Conservation (phyloP, 2,888 invertebrate genomes). For the Flexamia atlantica region DNA sequence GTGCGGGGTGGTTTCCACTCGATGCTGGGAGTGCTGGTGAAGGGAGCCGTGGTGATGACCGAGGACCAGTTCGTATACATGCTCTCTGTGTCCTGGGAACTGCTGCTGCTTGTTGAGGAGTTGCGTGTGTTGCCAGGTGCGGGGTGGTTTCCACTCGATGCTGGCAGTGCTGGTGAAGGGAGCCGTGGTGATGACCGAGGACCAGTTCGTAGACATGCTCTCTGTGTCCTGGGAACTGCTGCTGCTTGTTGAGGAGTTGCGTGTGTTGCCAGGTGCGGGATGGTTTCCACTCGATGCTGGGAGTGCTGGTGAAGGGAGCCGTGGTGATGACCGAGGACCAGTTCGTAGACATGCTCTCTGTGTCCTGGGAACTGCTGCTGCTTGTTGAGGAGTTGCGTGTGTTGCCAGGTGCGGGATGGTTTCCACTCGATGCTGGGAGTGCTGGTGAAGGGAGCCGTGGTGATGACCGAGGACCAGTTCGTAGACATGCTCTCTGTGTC, state of each 20-base stretch:
- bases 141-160: slow-evolving; percentile 94
- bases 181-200: slow-evolving; percentile 92
- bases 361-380: slow-evolving; percentile 96
- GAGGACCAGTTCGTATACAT: slow-evolving; percentile 94
- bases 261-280: slow-evolving; percentile 89
- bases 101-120: slow-evolving; percentile 90
- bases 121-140: slow-evolving; percentile 81
- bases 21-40: slow-evolving; percentile 90
- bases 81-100: slow-evolving; percentile 84
- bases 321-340: slow-evolving; percentile 92
- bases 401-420: slow-evolving; percentile 86
- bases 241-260: slow-evolving; percentile 75
- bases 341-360: slow-evolving; percentile 91
- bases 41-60: slow-evolving; percentile 92
- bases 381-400: too few relatives aligned
- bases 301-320: slow-evolving; percentile 92
- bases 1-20: slow-evolving; percentile 95
- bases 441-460: slow-evolving; percentile 93
- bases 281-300: slow-evolving; percentile 93
- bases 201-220: slow-evolving; percentile 91
- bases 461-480: slow-evolving; percentile 92
- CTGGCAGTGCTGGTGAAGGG: slow-evolving; percentile 93
- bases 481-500: slow-evolving; percentile 86
- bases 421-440: slow-evolving; percentile 94
- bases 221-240: slow-evolving; percentile 99